Evolutionary conservation across 2,888 invertebrate species (phyloP).

Genomic region (Rhopalosiphum nymphaeae): DNA sequence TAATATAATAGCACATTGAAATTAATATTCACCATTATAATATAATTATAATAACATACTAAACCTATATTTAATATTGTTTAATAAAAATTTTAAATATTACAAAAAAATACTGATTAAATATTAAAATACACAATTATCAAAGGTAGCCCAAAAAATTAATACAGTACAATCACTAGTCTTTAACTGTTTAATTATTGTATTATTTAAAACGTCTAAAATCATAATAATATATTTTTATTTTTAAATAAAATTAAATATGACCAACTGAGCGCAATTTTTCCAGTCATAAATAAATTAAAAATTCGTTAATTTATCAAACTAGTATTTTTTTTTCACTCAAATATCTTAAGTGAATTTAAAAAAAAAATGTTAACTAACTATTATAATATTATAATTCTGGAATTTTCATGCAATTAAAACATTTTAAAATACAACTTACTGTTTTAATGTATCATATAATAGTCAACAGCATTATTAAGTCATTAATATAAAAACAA

Average conservation of each 20-base stretch:
- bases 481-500: conserved; percentile 4
- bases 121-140: not conserved
- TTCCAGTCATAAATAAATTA: not conserved
- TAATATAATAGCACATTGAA: not conserved
- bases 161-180: not conserved
- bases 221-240: not conserved
- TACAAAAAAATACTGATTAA: not conserved
- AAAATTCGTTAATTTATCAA: not conserved
- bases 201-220: not conserved
- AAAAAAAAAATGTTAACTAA: not conserved
- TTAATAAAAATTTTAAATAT: not conserved
- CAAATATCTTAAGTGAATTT: not conserved
- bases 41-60: not conserved
- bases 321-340: not conserved
- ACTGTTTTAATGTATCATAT: not conserved
- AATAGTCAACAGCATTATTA: conserved; percentile 47
- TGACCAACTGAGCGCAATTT: not conserved
- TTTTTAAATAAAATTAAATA: not conserved
- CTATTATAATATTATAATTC: not conserved
- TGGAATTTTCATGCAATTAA: not conserved
- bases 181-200: not conserved
- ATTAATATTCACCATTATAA: not conserved
- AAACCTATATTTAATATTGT: not conserved
- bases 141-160: not conserved
- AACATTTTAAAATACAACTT: not conserved